Evolutionary conservation across 2,888 invertebrate species (phyloP).

Genomic region (Tyria jacobaeae): DNA sequence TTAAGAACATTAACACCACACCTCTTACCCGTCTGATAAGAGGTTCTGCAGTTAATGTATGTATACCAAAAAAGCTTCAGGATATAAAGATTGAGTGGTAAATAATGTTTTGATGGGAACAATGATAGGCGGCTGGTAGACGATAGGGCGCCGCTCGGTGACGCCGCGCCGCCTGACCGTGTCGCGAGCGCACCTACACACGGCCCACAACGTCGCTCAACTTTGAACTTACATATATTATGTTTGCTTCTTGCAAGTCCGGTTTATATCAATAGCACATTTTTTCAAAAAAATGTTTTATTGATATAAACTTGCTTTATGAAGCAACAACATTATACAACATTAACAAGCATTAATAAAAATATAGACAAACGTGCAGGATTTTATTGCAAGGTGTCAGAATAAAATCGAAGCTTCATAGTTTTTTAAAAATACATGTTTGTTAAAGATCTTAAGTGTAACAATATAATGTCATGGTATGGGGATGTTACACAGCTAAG

Average conservation of each 20-base stretch:
- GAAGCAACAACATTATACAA: too few relatives aligned
- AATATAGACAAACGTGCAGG: not conserved
- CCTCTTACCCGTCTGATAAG: conserved; percentile 39
- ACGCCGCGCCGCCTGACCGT: conserved; percentile 75
- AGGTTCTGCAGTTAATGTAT: conserved; percentile 32
- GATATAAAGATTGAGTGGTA: conserved; percentile 50
- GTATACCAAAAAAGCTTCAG: conserved; percentile 46
- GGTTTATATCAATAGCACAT: not conserved
- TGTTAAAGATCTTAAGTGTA: not conserved
- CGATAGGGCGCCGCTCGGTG: conserved; percentile 79
- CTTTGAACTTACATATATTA: conserved; percentile 32
- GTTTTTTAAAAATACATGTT: too few relatives aligned
- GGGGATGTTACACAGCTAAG: not conserved
- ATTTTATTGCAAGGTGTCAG: too few relatives aligned
- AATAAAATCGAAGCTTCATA: too few relatives aligned
- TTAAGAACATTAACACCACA: conserved; percentile 34
- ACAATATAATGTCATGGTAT: not conserved
- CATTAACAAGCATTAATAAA: not conserved
- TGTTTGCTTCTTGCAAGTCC: not conserved
- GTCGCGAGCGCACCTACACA: conserved; percentile 51
- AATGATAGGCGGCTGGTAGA: conserved; percentile 79
- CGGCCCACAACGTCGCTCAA: conserved; percentile 35
- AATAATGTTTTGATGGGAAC: conserved; percentile 67
- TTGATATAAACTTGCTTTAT: too few relatives aligned
- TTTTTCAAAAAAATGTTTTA: too few relatives aligned